Evolutionary conservation across 2,888 invertebrate species (phyloP).

Genomic region (Acleris literana): DNA sequence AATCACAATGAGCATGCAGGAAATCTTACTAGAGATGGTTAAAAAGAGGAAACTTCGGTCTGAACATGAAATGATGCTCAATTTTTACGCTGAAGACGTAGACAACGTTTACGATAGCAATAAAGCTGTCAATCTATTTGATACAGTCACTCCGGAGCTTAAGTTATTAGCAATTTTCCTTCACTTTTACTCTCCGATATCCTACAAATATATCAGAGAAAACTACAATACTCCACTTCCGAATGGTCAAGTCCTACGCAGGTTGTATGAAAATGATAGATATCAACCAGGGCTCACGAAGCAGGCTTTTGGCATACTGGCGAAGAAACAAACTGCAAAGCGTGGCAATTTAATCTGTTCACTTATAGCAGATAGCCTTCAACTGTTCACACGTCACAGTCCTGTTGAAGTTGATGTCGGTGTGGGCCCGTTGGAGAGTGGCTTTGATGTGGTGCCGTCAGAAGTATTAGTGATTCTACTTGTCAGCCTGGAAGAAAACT

Average conservation of each 20-base stretch:
- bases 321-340: not conserved
- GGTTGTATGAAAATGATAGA: constrained; percentile 14
- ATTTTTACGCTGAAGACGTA: constrained; percentile 8
- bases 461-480: constrained; percentile 23
- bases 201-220: constrained; percentile 15
- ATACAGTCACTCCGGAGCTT: not conserved
- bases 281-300: constrained; percentile 6
- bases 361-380: constrained; percentile 11
- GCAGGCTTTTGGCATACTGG: constrained; percentile 9
- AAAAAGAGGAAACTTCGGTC: not conserved
- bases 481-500: constrained; percentile 29
- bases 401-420: constrained; percentile 14
- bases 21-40: not conserved
- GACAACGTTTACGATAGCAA: constrained; percentile 19
- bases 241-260: not conserved
- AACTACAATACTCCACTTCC: constrained; percentile 23
- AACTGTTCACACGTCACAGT: constrained; percentile 6
- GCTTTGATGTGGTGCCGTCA: constrained; percentile 8
- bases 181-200: constrained; percentile 15
- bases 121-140: not conserved
- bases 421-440: constrained; percentile 14
- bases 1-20: constrained; percentile 1
- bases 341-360: constrained; percentile 13
- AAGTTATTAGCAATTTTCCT: constrained; percentile 14
- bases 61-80: constrained; percentile 1